phyloP scores from a whole-genome alignment of 2,113 vertebrate species.

The Oenanthe melanoleuca region DNA sequence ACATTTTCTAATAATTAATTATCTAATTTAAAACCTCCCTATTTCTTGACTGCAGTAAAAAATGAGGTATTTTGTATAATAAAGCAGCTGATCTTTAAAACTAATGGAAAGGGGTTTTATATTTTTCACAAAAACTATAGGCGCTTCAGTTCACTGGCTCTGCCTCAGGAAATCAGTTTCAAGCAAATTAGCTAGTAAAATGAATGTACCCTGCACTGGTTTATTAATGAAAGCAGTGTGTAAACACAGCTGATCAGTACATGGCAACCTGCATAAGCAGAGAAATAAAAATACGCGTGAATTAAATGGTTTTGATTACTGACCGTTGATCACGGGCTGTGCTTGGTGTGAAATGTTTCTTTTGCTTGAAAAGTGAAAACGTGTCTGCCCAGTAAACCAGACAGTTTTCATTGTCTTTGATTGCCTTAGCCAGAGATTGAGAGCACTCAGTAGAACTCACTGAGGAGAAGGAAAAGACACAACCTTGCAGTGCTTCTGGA shows the following conservation, averaged over 20 bases:
- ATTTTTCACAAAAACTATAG: constrained; percentile 18
- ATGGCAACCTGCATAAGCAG: neutral
- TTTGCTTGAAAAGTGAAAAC: neutral
- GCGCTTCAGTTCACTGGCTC: neutral
- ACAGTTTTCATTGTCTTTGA: neutral
- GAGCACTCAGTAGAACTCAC: neutral
- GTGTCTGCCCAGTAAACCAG: rapidly evolving
- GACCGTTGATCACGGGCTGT: neutral
- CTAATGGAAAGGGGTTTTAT: constrained; percentile 13
- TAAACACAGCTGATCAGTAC: constrained; percentile 6
- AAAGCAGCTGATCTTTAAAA: constrained; percentile 60
- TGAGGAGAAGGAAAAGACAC: neutral
- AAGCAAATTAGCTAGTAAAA: constrained; percentile 28
- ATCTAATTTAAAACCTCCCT: constrained; percentile 46
- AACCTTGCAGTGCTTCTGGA: neutral
- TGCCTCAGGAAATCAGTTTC: constrained; percentile 26
- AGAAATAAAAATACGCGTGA: neutral
- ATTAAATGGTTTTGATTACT: neutral
- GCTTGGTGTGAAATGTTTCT: neutral
- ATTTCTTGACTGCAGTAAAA: constrained; percentile 44
- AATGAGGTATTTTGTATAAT: constrained; percentile 49
- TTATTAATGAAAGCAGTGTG: constrained; percentile 14
- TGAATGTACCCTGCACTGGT: neutral
- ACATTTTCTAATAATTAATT: constrained; percentile 66
- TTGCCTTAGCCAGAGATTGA: neutral